Percentiles rank a stretch among this genome's conserved stretches.
Evolutionary conservation across 2,797 vertebrate species (phyloP).

Genomic region (Characodon lateralis): DNA sequence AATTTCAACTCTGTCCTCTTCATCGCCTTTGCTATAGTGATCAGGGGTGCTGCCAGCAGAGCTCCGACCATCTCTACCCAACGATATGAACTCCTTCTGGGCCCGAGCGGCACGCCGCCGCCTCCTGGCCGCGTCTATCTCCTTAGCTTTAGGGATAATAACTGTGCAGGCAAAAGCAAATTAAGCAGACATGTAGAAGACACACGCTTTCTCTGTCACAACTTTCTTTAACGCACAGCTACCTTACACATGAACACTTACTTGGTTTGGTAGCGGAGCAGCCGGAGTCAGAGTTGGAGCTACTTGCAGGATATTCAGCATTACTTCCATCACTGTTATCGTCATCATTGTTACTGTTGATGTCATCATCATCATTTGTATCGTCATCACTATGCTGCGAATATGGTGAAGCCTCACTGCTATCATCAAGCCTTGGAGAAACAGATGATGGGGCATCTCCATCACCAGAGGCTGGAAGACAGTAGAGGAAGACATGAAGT

Average conservation of each 20-base stretch:
- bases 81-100: conserved; percentile 83
- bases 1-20: conserved; percentile 76
- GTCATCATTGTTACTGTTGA: conserved; percentile 26
- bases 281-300: conserved; percentile 56
- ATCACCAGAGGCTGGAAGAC: conserved; percentile 14
- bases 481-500: not conserved
- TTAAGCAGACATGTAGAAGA: not conserved
- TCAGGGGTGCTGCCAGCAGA: conserved; percentile 69
- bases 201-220: not conserved
- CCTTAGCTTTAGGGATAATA: conserved; percentile 78
- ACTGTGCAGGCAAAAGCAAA: conserved; percentile 65
- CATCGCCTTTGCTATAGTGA: conserved; percentile 69
- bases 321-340: conserved; percentile 37
- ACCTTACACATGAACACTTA: conserved; percentile 33
- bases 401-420: conserved; percentile 38
- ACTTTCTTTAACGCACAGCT: conserved; percentile 1
- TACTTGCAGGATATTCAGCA: conserved; percentile 55
- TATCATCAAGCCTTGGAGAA: conserved; percentile 40
- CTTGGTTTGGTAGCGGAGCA: conserved; percentile 55
- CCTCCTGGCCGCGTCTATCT: conserved; percentile 80
- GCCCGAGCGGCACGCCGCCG: conserved; percentile 77
- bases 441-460: conserved; percentile 8
- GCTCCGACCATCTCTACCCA: conserved; percentile 69
- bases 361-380: conserved; percentile 19
- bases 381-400: conserved; percentile 21